Percentiles rank a stretch among this genome's conserved stretches.
Evolutionary conservation across 64 coral and sea anemone species (phyloP).

Genomic region (Porites lutea): DNA sequence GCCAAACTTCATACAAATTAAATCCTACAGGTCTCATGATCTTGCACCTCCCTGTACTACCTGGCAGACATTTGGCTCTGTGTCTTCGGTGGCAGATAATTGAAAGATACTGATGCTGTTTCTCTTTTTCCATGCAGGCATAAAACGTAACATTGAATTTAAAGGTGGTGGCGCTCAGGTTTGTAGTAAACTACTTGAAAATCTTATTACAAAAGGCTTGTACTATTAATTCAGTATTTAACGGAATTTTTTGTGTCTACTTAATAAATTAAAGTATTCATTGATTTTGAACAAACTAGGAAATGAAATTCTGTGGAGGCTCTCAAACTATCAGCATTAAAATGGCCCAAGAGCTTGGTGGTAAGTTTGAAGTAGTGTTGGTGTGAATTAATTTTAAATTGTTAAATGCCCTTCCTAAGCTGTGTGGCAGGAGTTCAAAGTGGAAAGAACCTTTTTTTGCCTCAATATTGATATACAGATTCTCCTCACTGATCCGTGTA

Average conservation of each 20-base stretch:
- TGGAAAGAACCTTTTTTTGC: too few species aligned
- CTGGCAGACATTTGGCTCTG: too few species aligned
- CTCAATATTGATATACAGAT: too few species aligned
- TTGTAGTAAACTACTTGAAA: not conserved
- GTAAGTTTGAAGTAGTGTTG: not conserved
- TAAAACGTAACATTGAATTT: conserved; percentile 59
- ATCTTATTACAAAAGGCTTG: too few species aligned
- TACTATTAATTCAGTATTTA: too few species aligned
- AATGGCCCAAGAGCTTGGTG: conserved; percentile 61
- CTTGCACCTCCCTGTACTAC: too few species aligned
- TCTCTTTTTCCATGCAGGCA: conserved; percentile 25
- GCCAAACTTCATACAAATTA: not conserved
- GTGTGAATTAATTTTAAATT: too few species aligned
- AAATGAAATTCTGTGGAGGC: conserved; percentile 68
- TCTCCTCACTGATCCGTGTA: too few species aligned
- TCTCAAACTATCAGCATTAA: conserved; percentile 62
- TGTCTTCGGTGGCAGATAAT: too few species aligned
- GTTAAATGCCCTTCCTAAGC: too few species aligned
- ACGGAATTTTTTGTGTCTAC: not conserved
- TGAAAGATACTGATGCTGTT: not conserved
- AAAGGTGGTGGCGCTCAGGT: conserved; percentile 63
- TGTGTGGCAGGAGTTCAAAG: too few species aligned
- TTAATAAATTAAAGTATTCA: not conserved
- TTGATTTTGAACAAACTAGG: conserved; percentile 20
- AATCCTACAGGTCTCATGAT: not conserved